phyloP scores from a whole-genome alignment of 2,888 invertebrate genomes.

The Sycophila texana region DNA sequence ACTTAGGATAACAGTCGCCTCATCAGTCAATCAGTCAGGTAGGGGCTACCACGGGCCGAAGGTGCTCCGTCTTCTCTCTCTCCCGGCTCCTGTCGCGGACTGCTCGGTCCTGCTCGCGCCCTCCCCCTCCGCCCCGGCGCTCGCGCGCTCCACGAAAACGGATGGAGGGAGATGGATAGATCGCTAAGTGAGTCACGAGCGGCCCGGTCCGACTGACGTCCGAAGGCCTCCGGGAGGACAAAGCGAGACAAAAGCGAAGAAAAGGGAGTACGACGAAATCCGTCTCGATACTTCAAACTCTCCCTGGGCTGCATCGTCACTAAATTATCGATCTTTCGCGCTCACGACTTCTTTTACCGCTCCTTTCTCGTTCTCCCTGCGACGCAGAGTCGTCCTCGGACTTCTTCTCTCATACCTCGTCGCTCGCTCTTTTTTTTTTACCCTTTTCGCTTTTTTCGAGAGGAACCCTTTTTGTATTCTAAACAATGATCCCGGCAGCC shows the following conservation, averaged over 20 bases:
- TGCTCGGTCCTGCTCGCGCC: slow-evolving; percentile 59
- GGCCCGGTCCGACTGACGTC: slow-evolving; percentile 58
- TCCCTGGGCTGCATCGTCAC: slow-evolving; percentile 38
- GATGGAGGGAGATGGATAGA: slow-evolving; percentile 57
- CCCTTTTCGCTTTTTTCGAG: not conserved
- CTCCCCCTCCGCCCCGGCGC: slow-evolving; percentile 1
- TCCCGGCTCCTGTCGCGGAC: slow-evolving; percentile 61
- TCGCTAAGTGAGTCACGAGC: slow-evolving; percentile 70
- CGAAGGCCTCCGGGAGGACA: slow-evolving; percentile 55
- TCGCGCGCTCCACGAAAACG: slow-evolving; percentile 10
- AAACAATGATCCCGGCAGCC: slow-evolving; percentile 39
- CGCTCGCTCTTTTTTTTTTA: not conserved
- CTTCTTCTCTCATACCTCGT: not conserved
- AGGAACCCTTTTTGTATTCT: slow-evolving; percentile 13
- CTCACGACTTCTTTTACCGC: slow-evolving; percentile 30
- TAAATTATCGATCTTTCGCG: slow-evolving; percentile 48
- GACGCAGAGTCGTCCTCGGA: not conserved
- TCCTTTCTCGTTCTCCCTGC: not conserved
- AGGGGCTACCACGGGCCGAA: slow-evolving; percentile 51
- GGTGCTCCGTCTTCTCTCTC: slow-evolving; percentile 70
- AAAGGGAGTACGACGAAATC: slow-evolving; percentile 51
- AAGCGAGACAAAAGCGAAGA: slow-evolving; percentile 40
- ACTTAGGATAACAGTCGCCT: slow-evolving; percentile 75
- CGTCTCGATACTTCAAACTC: slow-evolving; percentile 54
- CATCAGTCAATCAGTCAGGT: slow-evolving; percentile 76